Base-by-base conservation (phyloP, 1,140 invertebrate genomes). In the Pseudomyrmex cubaensis region DNA sequence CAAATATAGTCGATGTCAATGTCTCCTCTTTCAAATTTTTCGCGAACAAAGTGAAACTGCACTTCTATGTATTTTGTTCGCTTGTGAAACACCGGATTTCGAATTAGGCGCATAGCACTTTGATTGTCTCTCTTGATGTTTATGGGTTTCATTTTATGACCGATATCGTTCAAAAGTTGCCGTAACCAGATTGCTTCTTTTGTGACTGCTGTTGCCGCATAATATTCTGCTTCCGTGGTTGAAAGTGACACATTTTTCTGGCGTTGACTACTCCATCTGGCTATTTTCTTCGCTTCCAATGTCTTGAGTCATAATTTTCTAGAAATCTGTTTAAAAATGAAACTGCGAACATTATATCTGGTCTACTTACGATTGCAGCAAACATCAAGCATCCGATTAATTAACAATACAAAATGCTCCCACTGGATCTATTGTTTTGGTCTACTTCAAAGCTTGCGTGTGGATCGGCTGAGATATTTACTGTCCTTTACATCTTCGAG, bases 31-130 rank as follows among this genome's bases (percentile, higher is more conserved):
- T 64, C 69, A 22, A 85, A 73, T 54, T 82, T 59, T 44, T 91
- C 90, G 90, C 91, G 90, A 62, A 93, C 10, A 83, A 90, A 92
- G 64, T 93, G 90, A 89, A 91, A 90, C 20, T 90, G 72, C 4
- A 93, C 67, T 85, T 93, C 91, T 48, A 93, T 92, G 73, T 92
- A 91, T 72, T 93, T 93, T 13, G 86, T 89, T 52, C 88, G 63
- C 22, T 74, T 80, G 66, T 92, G 89, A 25, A 88, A 90, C 66
- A 91, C 86, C 0, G 91, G 86, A 85, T 93, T 94, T 46, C 89
- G 87, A 69, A 87, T 87, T 78, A 94, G 63, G 44, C 90, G 87
- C 22, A 95, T 92, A 1, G 92, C 92, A 82, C 90, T 87, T 72
- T 90, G 88, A 86, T 91, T 92, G 73, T 92, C 89, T 7, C 84